phyloP scores from a whole-genome alignment of 1,140 invertebrate species.

The Drosophila nasuta region DNA sequence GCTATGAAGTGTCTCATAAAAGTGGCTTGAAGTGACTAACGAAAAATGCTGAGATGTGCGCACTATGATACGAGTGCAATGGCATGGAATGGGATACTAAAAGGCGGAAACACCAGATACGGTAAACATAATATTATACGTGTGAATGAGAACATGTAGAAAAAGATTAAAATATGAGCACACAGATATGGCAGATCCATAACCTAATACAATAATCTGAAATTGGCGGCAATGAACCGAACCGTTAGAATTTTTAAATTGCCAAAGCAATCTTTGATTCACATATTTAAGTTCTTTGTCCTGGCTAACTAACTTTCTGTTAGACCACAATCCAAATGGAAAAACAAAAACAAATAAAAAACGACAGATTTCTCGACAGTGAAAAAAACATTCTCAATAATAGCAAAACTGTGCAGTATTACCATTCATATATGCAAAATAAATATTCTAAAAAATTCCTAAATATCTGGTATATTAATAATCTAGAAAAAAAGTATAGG shows the following conservation, averaged over 20 bases:
- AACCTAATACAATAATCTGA: slow-evolving; percentile 3
- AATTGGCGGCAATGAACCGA: slow-evolving; percentile 1
- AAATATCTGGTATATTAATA: too few species aligned
- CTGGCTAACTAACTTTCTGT: too few species aligned
- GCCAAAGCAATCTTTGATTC: background rate
- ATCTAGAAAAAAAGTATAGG: too few species aligned
- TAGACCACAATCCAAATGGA: too few species aligned
- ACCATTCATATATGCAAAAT: too few species aligned
- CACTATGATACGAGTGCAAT: slow-evolving; percentile 8
- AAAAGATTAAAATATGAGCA: slow-evolving; percentile 4
- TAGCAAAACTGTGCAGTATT: too few species aligned
- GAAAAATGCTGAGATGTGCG: slow-evolving; percentile 14
- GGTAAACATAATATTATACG: slow-evolving; percentile 27
- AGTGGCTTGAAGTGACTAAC: slow-evolving; percentile 39
- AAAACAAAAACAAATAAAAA: too few species aligned
- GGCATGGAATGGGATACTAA: slow-evolving; percentile 10
- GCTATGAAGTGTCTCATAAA: slow-evolving; percentile 68
- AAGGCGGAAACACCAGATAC: slow-evolving; percentile 22
- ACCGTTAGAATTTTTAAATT: background rate
- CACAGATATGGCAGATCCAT: background rate
- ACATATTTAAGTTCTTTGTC: too few species aligned
- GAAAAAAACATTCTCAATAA: too few species aligned
- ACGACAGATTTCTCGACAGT: too few species aligned
- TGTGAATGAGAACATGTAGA: slow-evolving; percentile 26
- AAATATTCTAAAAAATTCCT: too few species aligned